phyloP scores from a whole-genome alignment of 1,140 invertebrate species.

The Oppia nitens region DNA sequence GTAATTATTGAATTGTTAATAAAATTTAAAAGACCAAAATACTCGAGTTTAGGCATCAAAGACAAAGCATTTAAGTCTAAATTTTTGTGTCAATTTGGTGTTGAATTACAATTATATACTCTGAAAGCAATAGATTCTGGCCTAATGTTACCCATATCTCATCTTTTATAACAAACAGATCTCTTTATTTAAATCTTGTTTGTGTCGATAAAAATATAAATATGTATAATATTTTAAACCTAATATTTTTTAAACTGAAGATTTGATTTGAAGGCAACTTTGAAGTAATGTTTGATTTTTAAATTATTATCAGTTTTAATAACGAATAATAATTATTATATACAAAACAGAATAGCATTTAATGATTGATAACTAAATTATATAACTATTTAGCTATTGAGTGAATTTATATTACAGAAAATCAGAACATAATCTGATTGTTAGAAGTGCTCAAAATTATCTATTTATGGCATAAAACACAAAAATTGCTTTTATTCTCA shows the following conservation, averaged over 20 bases:
- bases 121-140: not conserved
- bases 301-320: no score
- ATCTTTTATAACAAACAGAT: not conserved
- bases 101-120: not conserved
- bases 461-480: no score
- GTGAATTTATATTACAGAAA: no score
- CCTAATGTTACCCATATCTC: not conserved
- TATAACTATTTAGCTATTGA: no score
- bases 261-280: no score
- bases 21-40: not conserved
- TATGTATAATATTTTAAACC: not conserved
- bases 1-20: not conserved
- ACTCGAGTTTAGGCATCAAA: not conserved
- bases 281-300: no score
- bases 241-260: not conserved
- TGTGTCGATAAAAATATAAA: not conserved
- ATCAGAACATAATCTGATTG: no score
- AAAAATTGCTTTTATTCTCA: no score
- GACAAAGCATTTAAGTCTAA: not conserved
- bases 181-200: not conserved
- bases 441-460: no score
- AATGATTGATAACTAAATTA: no score
- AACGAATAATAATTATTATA: no score
- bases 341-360: no score
- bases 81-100: not conserved